These are phyloP conservation scores for Drosophila infuscata DNA, from an alignment of 2,888 invertebrate genomes.

Conservation along the genomic window DNA sequence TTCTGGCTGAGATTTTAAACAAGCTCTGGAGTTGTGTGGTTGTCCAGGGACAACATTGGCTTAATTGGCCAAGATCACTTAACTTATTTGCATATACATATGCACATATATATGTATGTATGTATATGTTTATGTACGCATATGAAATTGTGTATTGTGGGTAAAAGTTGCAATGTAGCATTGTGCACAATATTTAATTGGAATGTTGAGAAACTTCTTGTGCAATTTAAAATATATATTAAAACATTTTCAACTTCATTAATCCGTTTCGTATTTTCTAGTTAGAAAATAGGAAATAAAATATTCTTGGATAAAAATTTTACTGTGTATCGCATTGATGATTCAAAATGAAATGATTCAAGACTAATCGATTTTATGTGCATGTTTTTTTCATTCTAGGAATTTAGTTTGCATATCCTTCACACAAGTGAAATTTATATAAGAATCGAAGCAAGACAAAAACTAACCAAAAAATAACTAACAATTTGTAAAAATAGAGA, in stretches of 20 bases:
- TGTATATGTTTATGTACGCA: not conserved
- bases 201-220: not conserved
- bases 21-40: not conserved
- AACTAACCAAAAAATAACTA: not conserved
- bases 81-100: not conserved
- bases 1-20: slow-evolving; percentile 16
- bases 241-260: not conserved
- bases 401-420: not conserved
- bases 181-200: not conserved
- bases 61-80: not conserved
- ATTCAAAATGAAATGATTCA: not conserved
- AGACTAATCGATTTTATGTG: not conserved
- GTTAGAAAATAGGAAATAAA: not conserved
- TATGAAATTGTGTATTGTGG: not conserved
- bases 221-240: not conserved
- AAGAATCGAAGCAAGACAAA: not conserved
- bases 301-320: not conserved
- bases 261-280: not conserved
- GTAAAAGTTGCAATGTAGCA: not conserved
- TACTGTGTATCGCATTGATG: not conserved
- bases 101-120: no score
- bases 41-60: not conserved
- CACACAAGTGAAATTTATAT: not conserved
- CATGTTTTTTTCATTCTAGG: not conserved
- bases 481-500: not conserved